Base-by-base conservation (phyloP, 2,888 invertebrate genomes). In the Orthonevra nobilis region DNA sequence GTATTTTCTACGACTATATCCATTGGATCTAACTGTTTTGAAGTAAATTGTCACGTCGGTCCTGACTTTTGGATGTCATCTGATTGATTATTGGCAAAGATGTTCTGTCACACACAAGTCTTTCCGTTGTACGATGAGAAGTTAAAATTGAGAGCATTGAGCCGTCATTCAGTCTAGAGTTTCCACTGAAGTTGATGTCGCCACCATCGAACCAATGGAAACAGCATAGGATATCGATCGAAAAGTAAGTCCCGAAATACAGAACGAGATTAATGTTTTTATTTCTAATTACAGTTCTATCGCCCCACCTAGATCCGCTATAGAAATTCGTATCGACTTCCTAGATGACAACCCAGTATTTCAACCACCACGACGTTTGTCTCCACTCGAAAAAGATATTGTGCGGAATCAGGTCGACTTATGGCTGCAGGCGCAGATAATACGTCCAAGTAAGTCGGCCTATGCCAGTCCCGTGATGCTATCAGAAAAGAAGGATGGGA, bases 221-320 rank as follows among this genome's bases (percentile, higher is more conserved):
- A 10, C 23, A 26, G 2, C 2, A 23, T 26, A 3, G 9, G 38
- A 38, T 10, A 23, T 26, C 26, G 17, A 38, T 17, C 38, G 3
- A 7, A 1, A 3, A 15, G 38, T 17, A 38, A 38, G 38, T 17
- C 17, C 38, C 17, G 38, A 38, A 38, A 17, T 38, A 7, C 15
- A 12, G 12, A 34, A 2, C 12, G n/a, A 34, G 6, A 10, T 34
- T 34, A 34, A 34, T 9, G 2, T 34, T 6, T 44, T 44, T 20
- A 44, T 23, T 44, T 44, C 44, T 12, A 44, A 44, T 19, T 68
- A 74, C 88, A 87, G 68, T 82, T 87, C 0, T 87, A 89, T 64
- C n/a, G 9, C 6, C 30, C 30, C 32, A 30, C n/a, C 1, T 9
- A 15, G 2, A n/a, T 40, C 19, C 1, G 17, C 3, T 4, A 17